A percentile compares a stretch with the other conserved stretches of the same genome.
Evolutionary conservation across 37 sponge, comb jelly and placozoan species (phyloP).

Genomic region (Oopsacas minuta): DNA sequence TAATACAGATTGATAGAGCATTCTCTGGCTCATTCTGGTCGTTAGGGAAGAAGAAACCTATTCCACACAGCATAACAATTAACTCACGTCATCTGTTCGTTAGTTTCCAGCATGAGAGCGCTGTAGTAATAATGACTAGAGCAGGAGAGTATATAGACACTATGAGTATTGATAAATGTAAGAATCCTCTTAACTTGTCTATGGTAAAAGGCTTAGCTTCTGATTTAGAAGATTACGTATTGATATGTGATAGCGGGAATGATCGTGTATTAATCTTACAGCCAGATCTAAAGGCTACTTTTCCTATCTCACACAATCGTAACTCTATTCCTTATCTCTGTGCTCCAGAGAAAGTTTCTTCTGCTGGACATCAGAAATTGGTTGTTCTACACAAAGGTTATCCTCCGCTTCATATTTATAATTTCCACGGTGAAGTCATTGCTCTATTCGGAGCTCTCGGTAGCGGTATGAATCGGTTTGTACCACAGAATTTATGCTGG

Average conservation of each 20-base stretch:
- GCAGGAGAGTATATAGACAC: neutral
- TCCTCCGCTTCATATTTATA: neutral
- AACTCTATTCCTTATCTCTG: neutral
- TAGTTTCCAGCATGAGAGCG: neutral
- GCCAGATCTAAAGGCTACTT: neutral
- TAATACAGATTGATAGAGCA: neutral
- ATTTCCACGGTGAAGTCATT: neutral
- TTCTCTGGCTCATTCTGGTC: constrained; percentile 2
- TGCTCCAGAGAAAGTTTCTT: neutral
- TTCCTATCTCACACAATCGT: neutral
- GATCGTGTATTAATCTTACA: neutral
- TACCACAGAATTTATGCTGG: neutral
- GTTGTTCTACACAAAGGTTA: neutral
- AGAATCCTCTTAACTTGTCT: neutral
- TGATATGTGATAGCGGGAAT: constrained; percentile 1
- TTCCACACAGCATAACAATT: neutral
- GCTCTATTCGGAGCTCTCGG: neutral
- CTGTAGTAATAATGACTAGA: neutral
- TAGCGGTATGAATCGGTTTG: neutral
- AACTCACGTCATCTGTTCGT: constrained; percentile 17
- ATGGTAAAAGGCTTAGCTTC: neutral
- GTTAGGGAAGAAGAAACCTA: constrained; percentile 1
- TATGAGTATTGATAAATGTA: neutral
- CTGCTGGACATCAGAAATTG: neutral
- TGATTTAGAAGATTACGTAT: neutral